Evolutionary conservation across 1,140 invertebrate species (phyloP).

Genomic region (Latrodectus geometricus): DNA sequence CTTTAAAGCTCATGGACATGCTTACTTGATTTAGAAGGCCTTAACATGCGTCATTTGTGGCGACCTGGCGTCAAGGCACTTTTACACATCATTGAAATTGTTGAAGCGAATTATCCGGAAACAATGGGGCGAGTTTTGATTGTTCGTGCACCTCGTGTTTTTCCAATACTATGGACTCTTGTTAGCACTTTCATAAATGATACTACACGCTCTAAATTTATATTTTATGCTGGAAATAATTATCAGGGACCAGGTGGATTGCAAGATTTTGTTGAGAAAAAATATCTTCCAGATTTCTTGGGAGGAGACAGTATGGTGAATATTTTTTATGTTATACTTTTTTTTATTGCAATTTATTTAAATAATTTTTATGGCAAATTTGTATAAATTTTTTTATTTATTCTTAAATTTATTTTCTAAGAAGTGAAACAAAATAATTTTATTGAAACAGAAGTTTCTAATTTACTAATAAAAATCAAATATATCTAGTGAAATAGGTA

Average conservation of each 20-base stretch:
- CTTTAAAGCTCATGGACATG: constrained; percentile 83
- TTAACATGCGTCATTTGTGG: constrained; percentile 97
- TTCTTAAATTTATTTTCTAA: not conserved
- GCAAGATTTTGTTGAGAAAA: constrained; percentile 85
- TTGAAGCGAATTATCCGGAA: constrained; percentile 96
- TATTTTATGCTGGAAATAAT: constrained; percentile 91
- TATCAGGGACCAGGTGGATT: constrained; percentile 83
- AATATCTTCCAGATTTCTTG: constrained; percentile 91
- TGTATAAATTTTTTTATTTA: not conserved
- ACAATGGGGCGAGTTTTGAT: constrained; percentile 92
- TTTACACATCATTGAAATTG: constrained; percentile 93
- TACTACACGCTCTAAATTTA: constrained; percentile 92
- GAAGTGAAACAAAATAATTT: too few species aligned
- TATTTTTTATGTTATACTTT: constrained; percentile 25
- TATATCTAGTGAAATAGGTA: too few species aligned
- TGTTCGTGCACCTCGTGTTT: constrained; percentile 89
- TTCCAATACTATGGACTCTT: constrained; percentile 96
- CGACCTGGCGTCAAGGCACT: constrained; percentile 90
- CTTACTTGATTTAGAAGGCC: constrained; percentile 90
- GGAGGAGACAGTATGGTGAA: constrained; percentile 88
- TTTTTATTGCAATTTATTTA: not conserved
- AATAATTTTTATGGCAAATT: not conserved
- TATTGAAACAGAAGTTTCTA: too few species aligned
- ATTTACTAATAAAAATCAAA: too few species aligned
- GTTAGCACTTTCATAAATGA: constrained; percentile 98